These are phyloP conservation scores for Amphilophus citrinellus DNA, from an alignment of 2,113 vertebrate genomes.

Conservation along the genomic window DNA sequence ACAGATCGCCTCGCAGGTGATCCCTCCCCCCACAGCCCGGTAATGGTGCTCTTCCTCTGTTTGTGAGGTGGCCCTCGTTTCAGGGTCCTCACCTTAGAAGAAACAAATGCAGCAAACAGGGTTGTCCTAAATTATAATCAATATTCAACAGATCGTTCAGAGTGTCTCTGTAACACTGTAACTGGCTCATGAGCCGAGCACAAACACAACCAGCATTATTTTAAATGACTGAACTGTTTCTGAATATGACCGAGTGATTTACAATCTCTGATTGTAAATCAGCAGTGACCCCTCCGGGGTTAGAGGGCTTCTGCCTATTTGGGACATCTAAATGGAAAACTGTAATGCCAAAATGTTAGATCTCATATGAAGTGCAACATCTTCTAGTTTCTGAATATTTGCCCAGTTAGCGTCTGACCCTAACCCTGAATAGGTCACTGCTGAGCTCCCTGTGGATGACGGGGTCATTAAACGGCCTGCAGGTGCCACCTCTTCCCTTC, in stretches of 20 bases:
- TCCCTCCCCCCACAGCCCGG: neutral
- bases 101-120: neutral
- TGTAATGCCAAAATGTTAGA: neutral
- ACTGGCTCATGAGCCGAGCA: neutral
- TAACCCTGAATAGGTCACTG: neutral
- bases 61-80: slow-evolving; percentile 7
- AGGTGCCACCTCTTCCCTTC: neutral
- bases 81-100: neutral
- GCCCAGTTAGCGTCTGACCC: neutral
- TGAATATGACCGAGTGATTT: no score
- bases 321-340: neutral
- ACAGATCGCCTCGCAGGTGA: slow-evolving; percentile 58
- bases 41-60: slow-evolving; percentile 10
- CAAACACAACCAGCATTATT: neutral
- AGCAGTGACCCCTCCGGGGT: neutral
- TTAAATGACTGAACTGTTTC: no score
- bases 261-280: neutral
- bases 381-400: neutral
- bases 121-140: neutral
- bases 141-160: neutral
- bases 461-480: neutral
- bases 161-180: neutral
- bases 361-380: neutral
- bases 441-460: slow-evolving; percentile 1
- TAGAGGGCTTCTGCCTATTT: neutral